Evolutionary conservation across 2,888 invertebrate genomes (phyloP), one percentile per base, ranked within the genome.

Genomic region (Amorpha juglandis): DNA sequence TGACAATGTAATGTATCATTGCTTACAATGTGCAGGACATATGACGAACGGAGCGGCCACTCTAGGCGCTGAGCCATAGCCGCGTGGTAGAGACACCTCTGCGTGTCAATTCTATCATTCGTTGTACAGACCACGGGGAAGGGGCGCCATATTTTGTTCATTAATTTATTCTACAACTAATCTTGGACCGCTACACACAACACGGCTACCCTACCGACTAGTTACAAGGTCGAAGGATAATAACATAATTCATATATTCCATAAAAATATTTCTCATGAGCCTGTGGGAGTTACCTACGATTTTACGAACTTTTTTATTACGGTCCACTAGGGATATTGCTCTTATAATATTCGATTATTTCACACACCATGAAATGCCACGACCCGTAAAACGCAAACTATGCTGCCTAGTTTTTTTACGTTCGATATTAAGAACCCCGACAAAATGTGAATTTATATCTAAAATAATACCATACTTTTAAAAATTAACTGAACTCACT

Each of bases 331-430:
- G 35, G n/a, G 33, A 53, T 33, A 53, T 53, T 33, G 33, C 53
- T 33, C 33, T n/a, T 53, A 2, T 53, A 53, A 53, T 53, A 53
- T 27, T 52, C 52, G 27, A 52, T 21, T 63, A 51, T 33, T 51
- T n/a, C n/a, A 63, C 55, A 50, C 35, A 68, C 65, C 63, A 71
- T 50, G 62, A 63, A 67, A 53, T 53, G 35, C 53, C 33, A 53
- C 45, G 53, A 53, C n/a, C 53, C 53, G 33, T 53, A 53, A 53
- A 53, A n/a, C 33, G n/a, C 27, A 33, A 33, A 33, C n/a, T 33
- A 33, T 35, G 53, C n/a, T 33, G 53, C 12, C 45, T 53, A 53
- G 53, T 53, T 53, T 52, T n/a, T 51, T 53, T 53, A 53, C 35
- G 35, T 33, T 53, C 35, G n/a, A 53, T 33, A 53, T 8, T 52